A percentile compares a stretch with the other conserved stretches of the same genome.
Conservation (phyloP, 1,140 invertebrate genomes). For the Camponotus pennsylvanicus region DNA sequence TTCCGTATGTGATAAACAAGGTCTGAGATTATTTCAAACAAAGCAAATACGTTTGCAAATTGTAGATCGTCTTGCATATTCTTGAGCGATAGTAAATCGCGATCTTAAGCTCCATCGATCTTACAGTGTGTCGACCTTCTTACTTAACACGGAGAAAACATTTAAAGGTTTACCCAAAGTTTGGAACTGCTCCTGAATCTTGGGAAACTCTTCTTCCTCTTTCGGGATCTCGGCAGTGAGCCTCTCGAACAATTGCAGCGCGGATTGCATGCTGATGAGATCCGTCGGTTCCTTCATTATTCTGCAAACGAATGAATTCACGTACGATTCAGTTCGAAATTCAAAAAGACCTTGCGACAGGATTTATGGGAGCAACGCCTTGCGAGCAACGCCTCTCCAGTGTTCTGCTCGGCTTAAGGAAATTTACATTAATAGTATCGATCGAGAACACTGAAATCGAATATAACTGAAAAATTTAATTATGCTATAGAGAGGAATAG, state of each 20-base stretch:
- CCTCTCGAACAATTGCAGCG: conserved; percentile 89
- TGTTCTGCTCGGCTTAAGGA: conserved; percentile 49
- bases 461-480: conserved; percentile 65
- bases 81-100: conserved; percentile 22
- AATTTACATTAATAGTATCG: conserved; percentile 63
- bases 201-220: conserved; percentile 90
- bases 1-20: background rate
- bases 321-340: conserved; percentile 40
- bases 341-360: conserved; percentile 1
- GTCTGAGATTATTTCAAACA: background rate
- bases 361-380: conserved; percentile 48
- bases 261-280: conserved; percentile 87
- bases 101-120: conserved; percentile 36
- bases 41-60: conserved; percentile 6
- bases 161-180: conserved; percentile 88
- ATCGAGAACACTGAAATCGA: conserved; percentile 35
- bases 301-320: conserved; percentile 79
- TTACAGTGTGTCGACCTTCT: conserved; percentile 28
- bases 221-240: conserved; percentile 88
- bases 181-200: conserved; percentile 90
- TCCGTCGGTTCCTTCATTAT: conserved; percentile 87
- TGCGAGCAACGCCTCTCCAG: conserved; percentile 43
- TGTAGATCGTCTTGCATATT: background rate
- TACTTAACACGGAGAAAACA: conserved; percentile 31
- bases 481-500: conserved; percentile 45